Evolutionary conservation across 2,888 invertebrate genomes (phyloP).

Genomic region (Chaetogeoica ovagalla): DNA sequence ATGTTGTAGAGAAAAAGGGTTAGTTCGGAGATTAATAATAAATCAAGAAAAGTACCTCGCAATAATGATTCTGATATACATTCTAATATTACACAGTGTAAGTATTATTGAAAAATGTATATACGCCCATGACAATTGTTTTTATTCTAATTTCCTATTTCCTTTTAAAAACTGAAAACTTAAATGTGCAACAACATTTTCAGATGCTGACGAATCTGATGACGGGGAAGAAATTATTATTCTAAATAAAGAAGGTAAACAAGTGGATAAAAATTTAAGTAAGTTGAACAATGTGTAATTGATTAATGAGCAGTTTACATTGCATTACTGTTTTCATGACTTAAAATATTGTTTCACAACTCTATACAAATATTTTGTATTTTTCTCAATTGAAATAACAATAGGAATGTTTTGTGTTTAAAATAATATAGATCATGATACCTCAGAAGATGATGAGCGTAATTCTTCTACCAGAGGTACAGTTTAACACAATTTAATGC

Average conservation of each 20-base stretch:
- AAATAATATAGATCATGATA: conserved; percentile 15
- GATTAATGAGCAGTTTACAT: neutral
- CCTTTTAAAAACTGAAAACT: neutral
- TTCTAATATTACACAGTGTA: conserved; percentile 29
- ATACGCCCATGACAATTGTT: neutral
- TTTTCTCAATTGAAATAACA: too few species aligned
- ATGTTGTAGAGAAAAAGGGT: conserved; percentile 28
- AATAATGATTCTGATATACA: conserved; percentile 24
- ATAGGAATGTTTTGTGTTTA: neutral
- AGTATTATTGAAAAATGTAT: neutral
- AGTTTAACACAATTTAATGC: neutral
- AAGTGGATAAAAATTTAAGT: conserved; percentile 44
- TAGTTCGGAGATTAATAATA: neutral
- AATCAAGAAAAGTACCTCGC: conserved; percentile 24
- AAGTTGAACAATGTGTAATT: neutral
- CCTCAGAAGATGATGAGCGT: neutral
- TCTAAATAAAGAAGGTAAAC: conserved; percentile 50
- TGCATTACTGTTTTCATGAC: too few species aligned
- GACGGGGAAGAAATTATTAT: conserved; percentile 44
- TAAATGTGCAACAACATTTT: neutral
- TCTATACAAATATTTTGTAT: neutral
- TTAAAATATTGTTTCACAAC: neutral
- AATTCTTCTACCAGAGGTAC: conserved; percentile 1
- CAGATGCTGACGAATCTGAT: conserved; percentile 41
- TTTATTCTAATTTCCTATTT: neutral